Conservation (phyloP, 2,797 vertebrate species). For the Chanos chanos region DNA sequence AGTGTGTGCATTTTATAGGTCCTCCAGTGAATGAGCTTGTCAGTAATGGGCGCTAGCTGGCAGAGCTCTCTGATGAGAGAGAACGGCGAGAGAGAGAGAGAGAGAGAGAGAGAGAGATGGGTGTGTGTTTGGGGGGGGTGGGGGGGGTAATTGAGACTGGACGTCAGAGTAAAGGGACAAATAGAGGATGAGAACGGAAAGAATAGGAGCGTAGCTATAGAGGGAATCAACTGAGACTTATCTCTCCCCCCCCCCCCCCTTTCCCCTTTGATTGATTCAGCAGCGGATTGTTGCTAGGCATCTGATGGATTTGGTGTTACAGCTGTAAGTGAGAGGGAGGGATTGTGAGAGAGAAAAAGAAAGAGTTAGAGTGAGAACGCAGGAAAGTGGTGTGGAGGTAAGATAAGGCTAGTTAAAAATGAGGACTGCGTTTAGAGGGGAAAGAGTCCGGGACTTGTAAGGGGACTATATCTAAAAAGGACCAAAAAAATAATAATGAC, state of each 20-base stretch:
- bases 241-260: constrained; percentile 6
- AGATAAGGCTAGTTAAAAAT: constrained; percentile 19
- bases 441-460: background rate
- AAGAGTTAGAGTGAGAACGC: background rate
- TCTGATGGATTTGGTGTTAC: constrained; percentile 24
- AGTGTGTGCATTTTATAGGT: too few relatives aligned
- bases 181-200: constrained; percentile 21
- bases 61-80: background rate
- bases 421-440: background rate
- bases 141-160: constrained; percentile 22
- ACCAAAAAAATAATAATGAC: background rate
- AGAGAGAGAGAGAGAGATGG: constrained; percentile 23
- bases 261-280: constrained; percentile 35
- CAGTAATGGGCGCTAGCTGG: background rate
- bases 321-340: constrained; percentile 15
- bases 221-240: constrained; percentile 20
- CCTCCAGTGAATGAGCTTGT: too few relatives aligned
- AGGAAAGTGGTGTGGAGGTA: constrained; percentile 17
- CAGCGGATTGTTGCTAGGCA: constrained; percentile 43
- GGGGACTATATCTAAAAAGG: background rate
- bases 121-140: background rate
- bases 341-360: constrained; percentile 11
- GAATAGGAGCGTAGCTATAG: constrained; percentile 19
- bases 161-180: constrained; percentile 15
- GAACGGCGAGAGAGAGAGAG: constrained; percentile 7